Percentiles rank a stretch among this genome's conserved stretches.
These are phyloP conservation scores for Channallabes apus DNA, from an alignment of 2,797 vertebrate genomes.

Conservation along the genomic window DNA sequence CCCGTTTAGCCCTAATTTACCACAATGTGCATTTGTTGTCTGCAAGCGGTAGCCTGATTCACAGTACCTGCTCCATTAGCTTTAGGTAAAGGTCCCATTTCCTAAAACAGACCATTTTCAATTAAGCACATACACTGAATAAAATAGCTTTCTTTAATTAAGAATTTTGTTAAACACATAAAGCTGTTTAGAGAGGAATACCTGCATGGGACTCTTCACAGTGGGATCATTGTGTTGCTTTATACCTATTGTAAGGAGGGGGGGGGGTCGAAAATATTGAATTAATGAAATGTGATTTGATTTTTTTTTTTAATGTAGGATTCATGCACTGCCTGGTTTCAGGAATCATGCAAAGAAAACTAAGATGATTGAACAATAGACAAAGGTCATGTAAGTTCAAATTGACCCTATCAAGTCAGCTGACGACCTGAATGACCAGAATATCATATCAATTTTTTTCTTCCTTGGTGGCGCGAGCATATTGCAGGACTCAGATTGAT, in stretches of 20 bases:
- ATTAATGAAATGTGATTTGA: too few relatives aligned
- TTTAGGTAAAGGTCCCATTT: not conserved
- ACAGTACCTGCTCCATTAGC: slow-evolving; percentile 5
- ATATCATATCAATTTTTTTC: too few relatives aligned
- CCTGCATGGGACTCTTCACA: slow-evolving; percentile 13
- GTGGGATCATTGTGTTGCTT: not conserved
- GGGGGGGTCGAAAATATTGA: not conserved
- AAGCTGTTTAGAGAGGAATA: slow-evolving; percentile 10
- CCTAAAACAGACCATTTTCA: slow-evolving; percentile 18
- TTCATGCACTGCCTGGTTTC: too few relatives aligned
- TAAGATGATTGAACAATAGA: too few relatives aligned
- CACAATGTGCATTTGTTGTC: not conserved
- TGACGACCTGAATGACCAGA: too few relatives aligned
- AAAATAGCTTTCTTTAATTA: not conserved
- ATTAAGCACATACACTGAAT: not conserved
- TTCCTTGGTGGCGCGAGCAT: too few relatives aligned
- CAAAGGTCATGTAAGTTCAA: too few relatives aligned
- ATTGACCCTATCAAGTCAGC: too few relatives aligned
- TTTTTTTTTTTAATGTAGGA: too few relatives aligned
- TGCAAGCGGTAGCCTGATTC: not conserved
- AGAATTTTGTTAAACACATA: not conserved
- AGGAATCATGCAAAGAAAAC: too few relatives aligned
- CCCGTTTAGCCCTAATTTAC: not conserved
- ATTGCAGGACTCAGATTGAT: too few relatives aligned
- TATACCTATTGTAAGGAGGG: not conserved